phyloP scores from a whole-genome alignment of 2,888 invertebrate genomes.

The Gordius sp. region DNA sequence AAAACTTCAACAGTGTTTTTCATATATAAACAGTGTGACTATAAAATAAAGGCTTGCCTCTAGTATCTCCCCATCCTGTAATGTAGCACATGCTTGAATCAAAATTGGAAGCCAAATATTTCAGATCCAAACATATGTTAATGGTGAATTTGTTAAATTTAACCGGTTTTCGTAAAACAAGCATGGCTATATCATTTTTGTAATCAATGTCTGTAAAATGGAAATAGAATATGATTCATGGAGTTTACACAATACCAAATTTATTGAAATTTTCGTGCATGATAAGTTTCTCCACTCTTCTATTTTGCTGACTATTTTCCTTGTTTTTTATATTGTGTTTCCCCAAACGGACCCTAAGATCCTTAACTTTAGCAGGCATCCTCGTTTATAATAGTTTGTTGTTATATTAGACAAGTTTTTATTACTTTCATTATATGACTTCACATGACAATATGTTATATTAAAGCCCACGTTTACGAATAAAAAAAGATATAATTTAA shows the following conservation, averaged over 20 bases:
- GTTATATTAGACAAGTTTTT: no score
- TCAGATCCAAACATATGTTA: neutral
- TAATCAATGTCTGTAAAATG: neutral
- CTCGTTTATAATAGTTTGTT: no score
- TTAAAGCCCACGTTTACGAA: no score
- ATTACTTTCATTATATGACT: no score
- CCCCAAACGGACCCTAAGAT: neutral
- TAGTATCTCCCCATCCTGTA: conserved; percentile 4
- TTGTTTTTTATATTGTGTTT: neutral
- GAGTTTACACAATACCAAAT: neutral
- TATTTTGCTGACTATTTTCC: conserved; percentile 7
- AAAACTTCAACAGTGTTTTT: no score
- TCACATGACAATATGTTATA: no score
- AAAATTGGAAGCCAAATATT: no score
- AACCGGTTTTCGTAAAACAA: neutral
- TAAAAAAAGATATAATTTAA: no score
- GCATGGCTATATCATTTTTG: conserved; percentile 1
- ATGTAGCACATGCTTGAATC: neutral
- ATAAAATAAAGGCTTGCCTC: no score
- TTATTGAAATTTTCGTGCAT: neutral
- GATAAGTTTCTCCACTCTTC: neutral
- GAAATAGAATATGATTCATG: no score
- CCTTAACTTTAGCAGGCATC: no score
- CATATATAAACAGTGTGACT: no score
- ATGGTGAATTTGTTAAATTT: neutral